These are phyloP conservation scores for Peromyscus melanophrys DNA, from an alignment of 2,797 vertebrate species.

Conservation along the genomic window DNA sequence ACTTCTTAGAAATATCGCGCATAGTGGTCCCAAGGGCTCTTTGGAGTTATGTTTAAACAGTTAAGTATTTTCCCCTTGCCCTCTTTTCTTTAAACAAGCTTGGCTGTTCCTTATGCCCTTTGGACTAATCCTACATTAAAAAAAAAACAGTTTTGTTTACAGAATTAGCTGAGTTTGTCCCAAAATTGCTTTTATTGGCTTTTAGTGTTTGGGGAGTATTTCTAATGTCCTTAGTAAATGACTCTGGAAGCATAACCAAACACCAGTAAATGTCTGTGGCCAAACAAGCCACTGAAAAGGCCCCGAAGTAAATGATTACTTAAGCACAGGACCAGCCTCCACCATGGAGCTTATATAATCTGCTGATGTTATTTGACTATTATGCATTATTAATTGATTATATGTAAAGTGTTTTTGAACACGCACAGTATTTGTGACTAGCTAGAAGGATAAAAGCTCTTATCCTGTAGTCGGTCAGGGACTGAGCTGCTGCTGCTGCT, in stretches of 20 bases:
- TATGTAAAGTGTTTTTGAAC: neutral
- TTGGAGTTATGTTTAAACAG: neutral
- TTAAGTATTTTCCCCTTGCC: neutral
- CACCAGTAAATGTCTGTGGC: neutral
- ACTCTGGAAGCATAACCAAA: neutral
- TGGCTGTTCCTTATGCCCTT: neutral
- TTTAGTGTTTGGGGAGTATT: slow-evolving; percentile 54
- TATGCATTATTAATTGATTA: neutral
- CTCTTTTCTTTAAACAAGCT: neutral
- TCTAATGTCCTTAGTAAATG: slow-evolving; percentile 30
- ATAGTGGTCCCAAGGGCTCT: neutral
- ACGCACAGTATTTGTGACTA: neutral
- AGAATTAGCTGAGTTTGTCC: slow-evolving; percentile 52
- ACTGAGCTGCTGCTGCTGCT: neutral
- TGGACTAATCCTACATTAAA: slow-evolving; percentile 28
- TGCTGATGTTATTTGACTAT: neutral
- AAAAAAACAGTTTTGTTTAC: slow-evolving; percentile 41
- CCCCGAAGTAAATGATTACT: slow-evolving; percentile 13
- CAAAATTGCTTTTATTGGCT: slow-evolving; percentile 40
- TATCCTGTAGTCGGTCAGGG: neutral
- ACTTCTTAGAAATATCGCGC: neutral
- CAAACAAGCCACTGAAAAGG: neutral
- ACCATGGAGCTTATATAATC: neutral
- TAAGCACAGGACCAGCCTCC: neutral
- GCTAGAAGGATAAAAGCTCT: neutral